Evolutionary conservation across 1,140 invertebrate genomes (phyloP).

Genomic region (Hylyphantes graminicola): DNA sequence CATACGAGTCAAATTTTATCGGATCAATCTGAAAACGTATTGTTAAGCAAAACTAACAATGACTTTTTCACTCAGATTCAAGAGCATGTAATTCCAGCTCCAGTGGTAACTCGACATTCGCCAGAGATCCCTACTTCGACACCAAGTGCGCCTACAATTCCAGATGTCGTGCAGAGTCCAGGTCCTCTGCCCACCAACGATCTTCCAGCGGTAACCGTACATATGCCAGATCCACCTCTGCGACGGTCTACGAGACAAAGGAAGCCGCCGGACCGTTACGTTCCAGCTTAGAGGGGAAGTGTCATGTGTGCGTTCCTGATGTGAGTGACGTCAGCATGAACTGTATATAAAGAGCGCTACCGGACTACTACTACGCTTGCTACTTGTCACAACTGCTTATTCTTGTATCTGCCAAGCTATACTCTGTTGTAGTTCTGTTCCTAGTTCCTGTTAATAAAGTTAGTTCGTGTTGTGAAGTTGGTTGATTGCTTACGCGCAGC

Average conservation of each 20-base stretch:
- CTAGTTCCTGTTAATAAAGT: too few relatives aligned
- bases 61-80: conserved; percentile 1
- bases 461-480: too few relatives aligned
- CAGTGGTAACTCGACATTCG: neutral
- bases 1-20: conserved; percentile 6
- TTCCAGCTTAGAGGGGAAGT: neutral
- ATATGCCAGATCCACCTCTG: neutral
- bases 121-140: neutral
- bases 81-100: neutral
- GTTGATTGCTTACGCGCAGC: too few relatives aligned
- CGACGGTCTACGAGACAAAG: neutral
- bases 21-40: neutral
- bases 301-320: neutral
- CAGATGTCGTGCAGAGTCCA: neutral
- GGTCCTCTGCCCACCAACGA: neutral
- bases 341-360: too few relatives aligned
- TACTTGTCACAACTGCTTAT: too few relatives aligned
- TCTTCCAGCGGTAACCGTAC: neutral
- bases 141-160: neutral
- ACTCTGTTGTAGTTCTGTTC: too few relatives aligned
- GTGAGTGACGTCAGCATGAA: too few relatives aligned
- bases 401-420: too few relatives aligned
- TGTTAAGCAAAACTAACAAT: neutral
- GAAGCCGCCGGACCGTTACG: neutral
- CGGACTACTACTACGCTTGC: too few relatives aligned